Evolutionary conservation across 1,140 invertebrate genomes (phyloP), one percentile per base, ranked within the genome.

Genomic region (Oryzaephilus surinamensis): DNA sequence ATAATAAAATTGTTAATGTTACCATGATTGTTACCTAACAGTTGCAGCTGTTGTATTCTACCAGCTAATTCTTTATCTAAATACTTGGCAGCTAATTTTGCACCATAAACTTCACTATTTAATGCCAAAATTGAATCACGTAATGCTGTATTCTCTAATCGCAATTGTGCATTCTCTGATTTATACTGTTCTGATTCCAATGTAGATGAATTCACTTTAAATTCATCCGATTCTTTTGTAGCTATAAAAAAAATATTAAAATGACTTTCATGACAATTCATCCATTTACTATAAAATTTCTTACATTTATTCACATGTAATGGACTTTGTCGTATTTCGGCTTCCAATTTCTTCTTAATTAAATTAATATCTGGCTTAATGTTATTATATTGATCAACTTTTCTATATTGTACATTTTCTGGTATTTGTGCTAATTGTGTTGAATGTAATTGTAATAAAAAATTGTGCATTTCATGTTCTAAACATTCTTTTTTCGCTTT

Each of bases 61-160:
- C 85, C 85, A 15, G 85, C 84, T 18, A 90, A 57, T 60, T 89
- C 85, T 61, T 90, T 90, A 55, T 90, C 84, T 33, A 90, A 63
- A 62, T 90, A 90, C 58, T 85, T 85, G 8, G 85, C 83, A 11
- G 85, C 84, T 35, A 91, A 62, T 51, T 82, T 73, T 10, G 85
- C 82, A 27, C 83, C 84, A 58, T 81, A 88, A 0, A 90, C 74
- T 65, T 91, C 86, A 20, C 79, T 79, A 52, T 88, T 82, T 11
- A 87, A 56, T 2, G 78, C 73, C 3, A 83, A 63, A 29, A 86
- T 72, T 18, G 79, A 76, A 45, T 78, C 74, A 19, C 79, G 59
- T 7, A 87, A 66, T 13, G 77, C 67, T 2, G 72, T 68, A 54
- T 85, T 87, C 59, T 89, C 84, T 39, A 73, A 62, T 30, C 72